Evolutionary conservation across 2,888 invertebrate species (phyloP).

Genomic region (Unio delphinus): DNA sequence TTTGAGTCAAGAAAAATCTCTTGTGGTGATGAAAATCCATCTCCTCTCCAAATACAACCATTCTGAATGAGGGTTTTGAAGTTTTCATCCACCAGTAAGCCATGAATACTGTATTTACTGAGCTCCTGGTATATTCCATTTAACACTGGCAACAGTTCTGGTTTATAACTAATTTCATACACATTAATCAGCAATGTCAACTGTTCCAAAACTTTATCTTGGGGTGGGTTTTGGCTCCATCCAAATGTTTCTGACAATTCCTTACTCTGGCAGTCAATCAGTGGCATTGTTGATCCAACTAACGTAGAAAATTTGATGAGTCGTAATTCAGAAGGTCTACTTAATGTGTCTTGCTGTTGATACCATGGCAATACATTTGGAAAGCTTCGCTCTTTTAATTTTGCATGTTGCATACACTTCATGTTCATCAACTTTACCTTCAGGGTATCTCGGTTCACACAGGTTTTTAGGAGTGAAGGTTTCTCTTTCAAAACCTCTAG

Average conservation of each 20-base stretch:
- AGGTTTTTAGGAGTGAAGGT: no score
- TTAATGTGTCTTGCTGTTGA: background rate
- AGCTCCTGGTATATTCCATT: no score
- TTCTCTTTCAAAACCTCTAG: no score
- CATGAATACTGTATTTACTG: no score
- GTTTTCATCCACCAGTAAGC: background rate
- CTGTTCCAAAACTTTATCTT: conserved; percentile 10
- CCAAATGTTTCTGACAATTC: conserved; percentile 3
- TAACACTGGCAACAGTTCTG: conserved; percentile 12
- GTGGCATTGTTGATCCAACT: no score
- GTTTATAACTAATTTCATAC: conserved; percentile 11
- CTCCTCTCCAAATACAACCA: conserved; percentile 7
- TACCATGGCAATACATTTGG: conserved; percentile 12
- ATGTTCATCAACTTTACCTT: background rate
- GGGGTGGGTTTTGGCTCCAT: conserved; percentile 2
- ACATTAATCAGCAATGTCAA: conserved; percentile 3
- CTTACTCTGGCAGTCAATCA: background rate
- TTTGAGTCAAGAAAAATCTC: conserved; percentile 2
- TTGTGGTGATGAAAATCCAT: conserved; percentile 18
- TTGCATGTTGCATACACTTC: conserved; percentile 6
- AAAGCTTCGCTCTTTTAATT: background rate
- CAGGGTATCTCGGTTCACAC: no score
- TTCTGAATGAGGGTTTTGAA: background rate
- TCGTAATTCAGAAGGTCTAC: no score
- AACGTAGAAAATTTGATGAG: no score